Conservation (phyloP, 2,113 vertebrate species). For the Capra hircus region DNA sequence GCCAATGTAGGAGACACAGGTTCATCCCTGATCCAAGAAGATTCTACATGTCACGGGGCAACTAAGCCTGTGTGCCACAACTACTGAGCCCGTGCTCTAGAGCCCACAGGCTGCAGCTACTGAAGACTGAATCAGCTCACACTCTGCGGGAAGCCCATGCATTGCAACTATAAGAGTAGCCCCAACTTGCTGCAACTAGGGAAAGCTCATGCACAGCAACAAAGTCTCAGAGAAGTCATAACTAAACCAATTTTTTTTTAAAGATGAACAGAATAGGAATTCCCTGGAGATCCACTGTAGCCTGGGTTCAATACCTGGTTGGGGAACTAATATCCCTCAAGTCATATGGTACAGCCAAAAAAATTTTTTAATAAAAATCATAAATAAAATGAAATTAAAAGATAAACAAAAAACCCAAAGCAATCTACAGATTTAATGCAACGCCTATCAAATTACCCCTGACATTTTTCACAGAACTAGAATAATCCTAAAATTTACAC, state of each 20-base stretch:
- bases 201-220: background rate
- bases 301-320: background rate
- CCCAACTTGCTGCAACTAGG: background rate
- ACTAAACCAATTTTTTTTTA: background rate
- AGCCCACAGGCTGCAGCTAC: background rate
- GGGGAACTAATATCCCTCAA: background rate
- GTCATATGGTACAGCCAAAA: background rate
- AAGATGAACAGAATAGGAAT: background rate
- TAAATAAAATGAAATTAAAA: background rate
- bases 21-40: background rate
- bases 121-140: background rate
- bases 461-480: background rate
- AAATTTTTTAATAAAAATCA: background rate
- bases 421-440: background rate
- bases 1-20: background rate
- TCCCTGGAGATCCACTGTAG: background rate
- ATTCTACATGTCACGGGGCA: background rate
- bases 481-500: background rate
- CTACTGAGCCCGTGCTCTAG: background rate
- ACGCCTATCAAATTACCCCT: background rate
- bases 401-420: background rate
- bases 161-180: background rate
- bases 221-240: background rate
- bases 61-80: background rate
- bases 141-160: background rate